A percentile compares a stretch with the other conserved stretches of the same genome.
phyloP scores from a whole-genome alignment of 1,140 invertebrate species.

The Tetramorium simillimum region DNA sequence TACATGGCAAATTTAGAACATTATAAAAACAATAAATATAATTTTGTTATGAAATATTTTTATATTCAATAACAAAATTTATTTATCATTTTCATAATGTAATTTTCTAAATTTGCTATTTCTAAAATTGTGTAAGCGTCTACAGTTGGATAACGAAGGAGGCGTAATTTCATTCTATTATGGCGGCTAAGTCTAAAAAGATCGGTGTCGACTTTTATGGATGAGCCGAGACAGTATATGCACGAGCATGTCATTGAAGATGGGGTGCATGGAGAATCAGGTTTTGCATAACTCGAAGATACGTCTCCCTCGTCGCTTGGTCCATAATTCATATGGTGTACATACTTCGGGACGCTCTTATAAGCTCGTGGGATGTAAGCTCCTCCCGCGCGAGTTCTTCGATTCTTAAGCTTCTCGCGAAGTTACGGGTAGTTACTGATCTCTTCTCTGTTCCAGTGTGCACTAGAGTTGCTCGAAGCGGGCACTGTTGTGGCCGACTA shows the following conservation, averaged over 20 bases:
- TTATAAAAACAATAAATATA: background rate
- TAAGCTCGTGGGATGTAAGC: conserved; percentile 22
- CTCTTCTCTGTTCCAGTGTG: background rate
- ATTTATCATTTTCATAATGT: background rate
- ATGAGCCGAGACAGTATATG: conserved; percentile 8
- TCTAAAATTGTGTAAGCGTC: background rate
- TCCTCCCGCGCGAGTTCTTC: conserved; percentile 34
- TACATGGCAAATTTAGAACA: background rate
- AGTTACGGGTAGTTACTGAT: conserved; percentile 46
- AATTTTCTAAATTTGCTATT: background rate
- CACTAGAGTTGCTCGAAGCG: background rate
- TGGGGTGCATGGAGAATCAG: conserved; percentile 32
- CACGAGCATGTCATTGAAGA: conserved; percentile 29
- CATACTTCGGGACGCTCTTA: conserved; percentile 49
- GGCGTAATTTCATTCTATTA: background rate
- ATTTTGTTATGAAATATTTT: background rate
- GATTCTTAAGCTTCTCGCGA: conserved; percentile 48
- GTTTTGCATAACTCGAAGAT: conserved; percentile 59
- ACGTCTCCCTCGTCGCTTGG: conserved; percentile 41
- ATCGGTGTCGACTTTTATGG: background rate
- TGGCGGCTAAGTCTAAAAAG: background rate
- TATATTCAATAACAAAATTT: background rate
- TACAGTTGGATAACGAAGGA: background rate
- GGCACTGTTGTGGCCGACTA: conserved; percentile 41
- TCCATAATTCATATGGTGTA: conserved; percentile 58